Evolutionary conservation across 2,113 vertebrate genomes (phyloP), one percentile per base, ranked within the genome.

Genomic region (Gavia stellata): DNA sequence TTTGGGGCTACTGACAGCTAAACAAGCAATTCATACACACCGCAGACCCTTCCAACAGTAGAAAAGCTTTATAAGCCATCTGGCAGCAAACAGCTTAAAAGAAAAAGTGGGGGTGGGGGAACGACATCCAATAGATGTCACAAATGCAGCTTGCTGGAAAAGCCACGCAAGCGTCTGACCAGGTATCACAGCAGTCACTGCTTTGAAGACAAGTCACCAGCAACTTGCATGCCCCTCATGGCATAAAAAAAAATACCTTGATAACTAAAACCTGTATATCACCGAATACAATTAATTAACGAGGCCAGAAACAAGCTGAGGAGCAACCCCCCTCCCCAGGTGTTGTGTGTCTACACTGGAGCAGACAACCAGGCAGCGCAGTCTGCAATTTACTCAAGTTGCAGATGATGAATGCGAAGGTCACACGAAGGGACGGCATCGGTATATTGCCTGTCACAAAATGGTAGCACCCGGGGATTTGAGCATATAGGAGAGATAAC

Each of bases 381-480:
- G 14, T 25, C 88, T 85, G 90, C 73, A 63, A 33, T 91, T 94
- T 77, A 47, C 90, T 94, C 87, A 82, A 80, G 84, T 74, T 97
- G 94, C 96, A 90, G 88, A 90, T 84, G 91, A 92, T 92, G 84
- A 95, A 93, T 53, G 53, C 73, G 94, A 97, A 97, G 96, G 97
- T 96, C 96, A 96, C 63, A 91, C 45, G 92, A 94, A 97, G 86
- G 93, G 56, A 97, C 95, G 17, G 75, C 94, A 88, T 24, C 92
- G 9, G 88, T 45, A 31, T n/a, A 72, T 49, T 17, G 61, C 79
- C 66, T n/a, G 53, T 45, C 93, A 88, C 91, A 96, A 96, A 96
- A 96, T 94, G 95, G 92, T 94, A 95, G 92, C 80, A 58, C 84
- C 65, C 50, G 24, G 81, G 72, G 67, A 83, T 70, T 58, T n/a